These are phyloP conservation scores for Stegodyphus dumicola DNA, from an alignment of 1,140 invertebrate species.

Conservation along the genomic window DNA sequence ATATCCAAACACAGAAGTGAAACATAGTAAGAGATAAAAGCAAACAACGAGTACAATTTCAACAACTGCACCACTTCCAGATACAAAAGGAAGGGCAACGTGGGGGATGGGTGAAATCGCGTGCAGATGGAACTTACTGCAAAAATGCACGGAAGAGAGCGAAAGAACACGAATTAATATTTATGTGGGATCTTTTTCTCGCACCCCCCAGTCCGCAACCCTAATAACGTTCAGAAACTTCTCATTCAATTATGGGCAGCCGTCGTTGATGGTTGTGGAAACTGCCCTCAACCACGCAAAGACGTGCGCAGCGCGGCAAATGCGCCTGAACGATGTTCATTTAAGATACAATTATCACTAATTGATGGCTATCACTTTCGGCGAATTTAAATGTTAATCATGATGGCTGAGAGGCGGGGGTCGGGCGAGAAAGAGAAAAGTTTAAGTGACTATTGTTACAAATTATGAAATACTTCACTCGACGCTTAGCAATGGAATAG, in stretches of 20 bases:
- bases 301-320: background rate
- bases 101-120: conserved; percentile 2
- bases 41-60: background rate
- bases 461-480: no score
- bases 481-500: no score
- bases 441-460: background rate
- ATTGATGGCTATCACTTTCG: conserved; percentile 49
- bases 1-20: background rate
- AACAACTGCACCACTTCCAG: background rate
- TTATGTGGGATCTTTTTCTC: conserved; percentile 52
- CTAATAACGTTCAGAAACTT: conserved; percentile 55
- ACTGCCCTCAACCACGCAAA: conserved; percentile 42
- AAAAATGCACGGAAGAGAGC: conserved; percentile 48
- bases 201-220: background rate
- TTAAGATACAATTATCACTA: conserved; percentile 40
- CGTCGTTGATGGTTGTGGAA: conserved; percentile 52
- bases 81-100: background rate
- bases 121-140: conserved; percentile 46
- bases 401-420: background rate
- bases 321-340: background rate
- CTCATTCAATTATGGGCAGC: conserved; percentile 30
- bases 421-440: background rate
- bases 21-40: background rate
- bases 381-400: conserved; percentile 6
- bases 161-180: conserved; percentile 59